These are phyloP conservation scores for Apostichopus parvimensis DNA, from an alignment of 35 echinoderm and acorn worm genomes.

Conservation along the genomic window DNA sequence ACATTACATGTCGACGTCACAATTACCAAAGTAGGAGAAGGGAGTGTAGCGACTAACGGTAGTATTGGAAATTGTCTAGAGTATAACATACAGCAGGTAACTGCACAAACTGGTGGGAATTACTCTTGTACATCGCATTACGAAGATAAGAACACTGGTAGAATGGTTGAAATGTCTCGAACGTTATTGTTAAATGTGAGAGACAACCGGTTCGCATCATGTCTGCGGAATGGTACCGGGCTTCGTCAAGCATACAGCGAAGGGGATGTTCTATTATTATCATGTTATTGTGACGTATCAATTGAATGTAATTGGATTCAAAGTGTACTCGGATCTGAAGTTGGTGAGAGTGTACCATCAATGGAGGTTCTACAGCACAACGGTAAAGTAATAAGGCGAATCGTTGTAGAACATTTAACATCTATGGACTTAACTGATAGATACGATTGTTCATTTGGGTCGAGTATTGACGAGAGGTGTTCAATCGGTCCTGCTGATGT, in stretches of 20 bases:
- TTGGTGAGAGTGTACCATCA: background rate
- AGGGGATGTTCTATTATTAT: conserved; percentile 2
- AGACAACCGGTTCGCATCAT: background rate
- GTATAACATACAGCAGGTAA: too few relatives aligned
- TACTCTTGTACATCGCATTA: background rate
- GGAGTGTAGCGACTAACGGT: too few relatives aligned
- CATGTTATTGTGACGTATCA: background rate
- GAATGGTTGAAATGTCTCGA: background rate
- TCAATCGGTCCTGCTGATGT: background rate
- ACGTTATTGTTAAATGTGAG: too few relatives aligned
- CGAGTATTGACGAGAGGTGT: background rate
- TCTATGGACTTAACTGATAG: background rate
- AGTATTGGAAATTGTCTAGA: too few relatives aligned
- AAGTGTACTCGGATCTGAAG: background rate
- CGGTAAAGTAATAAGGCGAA: too few relatives aligned
- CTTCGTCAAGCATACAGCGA: background rate
- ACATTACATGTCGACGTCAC: too few relatives aligned
- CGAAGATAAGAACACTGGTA: background rate
- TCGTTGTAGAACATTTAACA: background rate
- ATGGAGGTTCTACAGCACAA: too few relatives aligned
- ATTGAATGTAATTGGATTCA: too few relatives aligned
- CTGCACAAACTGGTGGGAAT: background rate
- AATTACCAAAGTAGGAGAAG: too few relatives aligned
- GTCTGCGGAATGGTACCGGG: conserved; percentile 4
- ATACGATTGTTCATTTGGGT: background rate